Percentiles rank a stretch among this genome's conserved stretches.
Evolutionary conservation across 2,888 invertebrate genomes (phyloP).

Genomic region (Prosapia bicincta): DNA sequence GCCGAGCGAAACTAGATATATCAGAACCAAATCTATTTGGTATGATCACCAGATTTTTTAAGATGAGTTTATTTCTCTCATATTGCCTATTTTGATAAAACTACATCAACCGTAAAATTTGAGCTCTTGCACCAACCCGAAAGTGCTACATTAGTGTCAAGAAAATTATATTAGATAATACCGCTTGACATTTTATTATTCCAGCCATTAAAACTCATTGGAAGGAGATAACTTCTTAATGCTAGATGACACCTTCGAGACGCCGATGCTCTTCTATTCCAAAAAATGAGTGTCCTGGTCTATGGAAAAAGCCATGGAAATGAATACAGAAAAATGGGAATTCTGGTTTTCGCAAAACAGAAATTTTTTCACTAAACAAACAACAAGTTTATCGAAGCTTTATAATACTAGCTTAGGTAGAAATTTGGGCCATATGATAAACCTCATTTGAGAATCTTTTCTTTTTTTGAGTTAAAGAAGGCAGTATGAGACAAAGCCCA

Average conservation of each 20-base stretch:
- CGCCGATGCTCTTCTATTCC: background rate
- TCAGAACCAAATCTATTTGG: conserved; percentile 44
- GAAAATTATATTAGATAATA: conserved; percentile 2
- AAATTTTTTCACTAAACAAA: background rate
- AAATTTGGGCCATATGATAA: background rate
- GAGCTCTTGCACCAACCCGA: conserved; percentile 14
- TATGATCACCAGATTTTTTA: conserved; percentile 43
- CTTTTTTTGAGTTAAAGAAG: background rate
- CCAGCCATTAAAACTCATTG: conserved; percentile 3
- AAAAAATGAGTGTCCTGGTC: background rate
- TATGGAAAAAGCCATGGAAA: background rate
- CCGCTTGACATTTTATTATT: conserved; percentile 7
- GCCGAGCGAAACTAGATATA: conserved; percentile 44
- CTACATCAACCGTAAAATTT: conserved; percentile 26
- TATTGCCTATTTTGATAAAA: conserved; percentile 32
- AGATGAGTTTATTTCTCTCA: conserved; percentile 41
- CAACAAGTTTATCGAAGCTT: background rate
- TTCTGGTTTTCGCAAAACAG: background rate
- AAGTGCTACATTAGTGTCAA: conserved; percentile 1
- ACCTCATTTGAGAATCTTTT: background rate
- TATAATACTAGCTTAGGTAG: background rate
- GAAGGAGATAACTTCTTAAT: background rate
- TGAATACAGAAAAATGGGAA: background rate
- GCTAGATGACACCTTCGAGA: conserved; percentile 1
- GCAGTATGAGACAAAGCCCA: background rate